A percentile compares a stretch with the other conserved stretches of the same genome.
These are phyloP conservation scores for Epistrophe eligans DNA, from an alignment of 2,888 invertebrate genomes.

Conservation along the genomic window DNA sequence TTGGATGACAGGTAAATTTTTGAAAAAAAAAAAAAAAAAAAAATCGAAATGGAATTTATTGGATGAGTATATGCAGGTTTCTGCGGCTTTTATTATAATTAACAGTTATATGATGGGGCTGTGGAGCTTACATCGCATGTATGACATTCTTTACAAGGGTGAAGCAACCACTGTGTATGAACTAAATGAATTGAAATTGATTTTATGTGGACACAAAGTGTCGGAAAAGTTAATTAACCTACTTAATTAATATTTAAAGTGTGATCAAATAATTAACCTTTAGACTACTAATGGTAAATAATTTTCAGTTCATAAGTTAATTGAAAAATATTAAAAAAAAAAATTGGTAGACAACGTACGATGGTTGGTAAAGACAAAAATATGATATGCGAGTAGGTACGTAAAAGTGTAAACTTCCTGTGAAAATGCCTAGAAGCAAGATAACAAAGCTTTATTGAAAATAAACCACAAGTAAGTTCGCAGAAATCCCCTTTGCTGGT, in stretches of 20 bases:
- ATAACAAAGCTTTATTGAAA: no score
- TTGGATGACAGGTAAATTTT: conserved; percentile 12
- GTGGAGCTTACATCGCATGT: neutral
- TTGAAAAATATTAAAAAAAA: neutral
- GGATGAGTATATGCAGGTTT: neutral
- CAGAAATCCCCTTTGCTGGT: no score
- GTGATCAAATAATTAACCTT: neutral
- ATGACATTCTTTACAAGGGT: neutral
- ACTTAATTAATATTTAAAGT: neutral
- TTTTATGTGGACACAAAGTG: neutral
- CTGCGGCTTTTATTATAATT: conserved; percentile 3
- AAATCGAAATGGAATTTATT: conserved; percentile 8
- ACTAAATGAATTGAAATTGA: neutral
- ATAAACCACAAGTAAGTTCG: no score
- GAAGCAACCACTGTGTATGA: neutral
- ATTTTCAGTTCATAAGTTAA: neutral
- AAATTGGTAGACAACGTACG: neutral
- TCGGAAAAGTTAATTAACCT: neutral
- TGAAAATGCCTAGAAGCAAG: no score
- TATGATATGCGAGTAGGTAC: no score
- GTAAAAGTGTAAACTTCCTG: no score
- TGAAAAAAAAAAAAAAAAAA: neutral
- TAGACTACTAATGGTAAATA: neutral
- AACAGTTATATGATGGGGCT: neutral
- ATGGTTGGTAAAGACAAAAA: no score